Evolutionary conservation across 2,888 invertebrate genomes (phyloP), one percentile per base, ranked within the genome.

Genomic region (Sthenelais limicola): DNA sequence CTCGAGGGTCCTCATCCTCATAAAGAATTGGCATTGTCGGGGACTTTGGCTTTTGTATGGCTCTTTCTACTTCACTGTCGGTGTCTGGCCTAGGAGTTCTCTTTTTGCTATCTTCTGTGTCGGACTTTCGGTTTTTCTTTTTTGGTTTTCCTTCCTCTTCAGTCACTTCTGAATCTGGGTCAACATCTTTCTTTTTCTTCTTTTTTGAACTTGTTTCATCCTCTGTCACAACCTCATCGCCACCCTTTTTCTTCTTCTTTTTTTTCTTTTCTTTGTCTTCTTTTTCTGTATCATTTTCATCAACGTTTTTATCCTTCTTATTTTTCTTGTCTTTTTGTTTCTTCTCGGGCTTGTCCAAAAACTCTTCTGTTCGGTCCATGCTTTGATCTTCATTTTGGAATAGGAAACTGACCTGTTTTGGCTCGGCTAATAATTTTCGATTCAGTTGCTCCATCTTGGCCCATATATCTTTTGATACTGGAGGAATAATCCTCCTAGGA

Each of bases 401-500:
- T n/a, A n/a, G n/a, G n/a, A 56, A 56, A 18, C 33, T 56, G 32
- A 56, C 56, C 32, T 56, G 56, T 32, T 56, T 56, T 32, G 56
- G 56, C 30, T 56, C 56, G 24, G 30, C 32, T 33, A 56, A 33
- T 15, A 56, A 33, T 32, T 28, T 24, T n/a, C 33, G 30, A 21
- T 56, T 56, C 32, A 56, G 56, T 33, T 33, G 56, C 30, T 56
- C 56, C 56, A 56, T 56, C 7, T 32, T 28, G 32, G 56, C 56
- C 56, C 56, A 56, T 18, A 33, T 56, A 21, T 56, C 56, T 21
- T 56, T 56, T 2, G 56, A 56, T 33, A 56, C 56, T 28, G 56
- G 56, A 56, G 56, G 56, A 56, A 56, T 56, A 21, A 56, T 33
- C 56, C 56, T 56, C 30, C 56, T 56, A 24, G 56, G 56, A 3